Evolutionary conservation across 2,888 invertebrate species (phyloP), one percentile per base, ranked within the genome.

Genomic region (Polymixis flavicincta): DNA sequence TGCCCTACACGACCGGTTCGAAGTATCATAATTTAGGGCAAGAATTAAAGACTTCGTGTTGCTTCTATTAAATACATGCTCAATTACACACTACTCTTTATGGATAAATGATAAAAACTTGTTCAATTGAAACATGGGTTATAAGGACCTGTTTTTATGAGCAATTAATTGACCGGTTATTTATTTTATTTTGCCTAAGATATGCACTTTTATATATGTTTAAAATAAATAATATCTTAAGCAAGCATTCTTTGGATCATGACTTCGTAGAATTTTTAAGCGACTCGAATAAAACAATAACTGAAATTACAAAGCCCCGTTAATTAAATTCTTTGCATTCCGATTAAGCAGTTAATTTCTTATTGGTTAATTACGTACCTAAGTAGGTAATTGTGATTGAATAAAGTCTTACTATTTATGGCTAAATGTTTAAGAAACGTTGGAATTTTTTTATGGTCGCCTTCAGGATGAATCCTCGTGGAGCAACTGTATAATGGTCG

Each of bases 1-100:
- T 66, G 54, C 25, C 54, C 50, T 72, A 54, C 45, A 71, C n/a
- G 59, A 67, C 74, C 59, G 68, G 71, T 76, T 79, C 52, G 55
- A 50, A 65, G 74, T 28, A 72, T n/a, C 32, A 60, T 74, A 66
- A 74, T 72, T 77, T 63, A 87, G 74, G 59, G n/a, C 50, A 57
- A 52, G 63, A 68, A 78, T 66, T 59, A 37, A 42, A 68, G 0
- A 50, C 19, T 73, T 60, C 60, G 22, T 45, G n/a, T 54, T n/a
- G 17, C 37, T 57, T 61, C 54, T 28, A 65, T 71, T 57, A 75
- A 60, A 65, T 69, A 50, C 37, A 50, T 37, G 22, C 48, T 74
- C 55, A 70, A 78, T 74, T 78, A 50, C 61, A 68, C 52, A 32
- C 8, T 17, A 42, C 42, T n/a, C 13, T 54, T n/a, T 32, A 64